A percentile compares a stretch with the other conserved stretches of the same genome.
Evolutionary conservation across 2,797 vertebrate genomes (phyloP).

Genomic region (Cyprinodon diabolis): DNA sequence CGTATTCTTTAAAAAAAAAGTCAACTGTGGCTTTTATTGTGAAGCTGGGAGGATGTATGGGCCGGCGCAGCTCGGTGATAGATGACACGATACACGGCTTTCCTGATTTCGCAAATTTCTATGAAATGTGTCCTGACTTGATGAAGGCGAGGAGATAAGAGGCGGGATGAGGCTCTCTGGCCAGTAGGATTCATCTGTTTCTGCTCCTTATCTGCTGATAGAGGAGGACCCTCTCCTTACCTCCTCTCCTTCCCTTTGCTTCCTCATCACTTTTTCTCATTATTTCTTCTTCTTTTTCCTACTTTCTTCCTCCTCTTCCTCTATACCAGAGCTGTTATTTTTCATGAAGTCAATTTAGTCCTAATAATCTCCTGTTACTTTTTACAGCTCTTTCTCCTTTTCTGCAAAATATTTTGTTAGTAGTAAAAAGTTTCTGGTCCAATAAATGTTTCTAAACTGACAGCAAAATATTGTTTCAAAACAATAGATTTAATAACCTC

Average conservation of each 20-base stretch:
- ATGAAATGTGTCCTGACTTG: constrained; percentile 74
- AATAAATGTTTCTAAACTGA: background rate
- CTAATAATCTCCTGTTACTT: background rate
- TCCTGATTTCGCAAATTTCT: constrained; percentile 80
- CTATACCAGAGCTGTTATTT: background rate
- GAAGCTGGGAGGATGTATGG: constrained; percentile 58
- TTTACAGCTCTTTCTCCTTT: background rate
- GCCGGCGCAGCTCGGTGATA: constrained; percentile 46
- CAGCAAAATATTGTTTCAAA: background rate
- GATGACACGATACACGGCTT: constrained; percentile 60
- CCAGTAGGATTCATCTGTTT: constrained; percentile 79
- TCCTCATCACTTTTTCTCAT: constrained; percentile 39
- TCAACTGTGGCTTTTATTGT: constrained; percentile 68
- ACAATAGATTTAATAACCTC: background rate
- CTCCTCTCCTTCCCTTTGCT: constrained; percentile 26
- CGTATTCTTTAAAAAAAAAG: constrained; percentile 20
- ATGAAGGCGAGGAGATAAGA: constrained; percentile 76
- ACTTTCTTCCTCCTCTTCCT: background rate
- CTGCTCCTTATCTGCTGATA: constrained; percentile 78
- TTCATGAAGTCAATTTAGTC: background rate
- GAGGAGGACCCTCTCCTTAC: constrained; percentile 41
- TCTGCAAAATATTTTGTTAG: background rate
- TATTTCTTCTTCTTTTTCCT: constrained; percentile 5
- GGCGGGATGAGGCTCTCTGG: constrained; percentile 42
- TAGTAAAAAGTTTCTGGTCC: background rate